Base-by-base conservation (phyloP, 2,113 vertebrate species). In the Dipodomys stephensi region DNA sequence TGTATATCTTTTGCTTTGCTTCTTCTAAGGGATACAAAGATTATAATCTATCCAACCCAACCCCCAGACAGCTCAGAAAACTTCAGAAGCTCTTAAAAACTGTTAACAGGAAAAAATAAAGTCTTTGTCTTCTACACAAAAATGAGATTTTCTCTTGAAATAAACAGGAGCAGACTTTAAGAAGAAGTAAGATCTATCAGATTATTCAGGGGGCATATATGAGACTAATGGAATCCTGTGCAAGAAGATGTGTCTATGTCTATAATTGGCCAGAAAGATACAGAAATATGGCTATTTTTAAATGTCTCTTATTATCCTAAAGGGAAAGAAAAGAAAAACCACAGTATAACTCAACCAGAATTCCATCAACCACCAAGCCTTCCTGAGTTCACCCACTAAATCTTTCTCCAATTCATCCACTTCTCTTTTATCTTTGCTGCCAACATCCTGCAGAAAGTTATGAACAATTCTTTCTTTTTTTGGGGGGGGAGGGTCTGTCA, bases 101-200 rank as follows among this genome's bases (percentile, higher is more conserved):
- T 87, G 85, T 90, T 91, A 79, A 74, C 44, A 65, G 77, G 88
- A 28, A 94, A 95, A 39, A 96, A 92, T 32, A 73, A 46, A 82
- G 64, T 7, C 32, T 94, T 94, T 89, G 87, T 74, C 62, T 94
- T 78, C 28, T 2, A 60, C 15, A 6, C n/a, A 27, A 30, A 85
- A 93, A 30, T 88, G 39, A 86, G 8, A 84, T 76, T 94, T 94
- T 78, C 73, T 95, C 74, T 39, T 85, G 73, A 84, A 96, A 88
- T 74, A 91, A 77, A 87, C 23, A 87, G 74, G 32, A 88, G 2
- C 62, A 74, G 64, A 71, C 80, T 81, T 85, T 82, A 6, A 81
- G 71, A 44, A 64, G 53, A 64, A 87, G 20, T 69, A 44, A 39
- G 64, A 53, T 11, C 62, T 53, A 3, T 49, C 2, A 49, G 49